phyloP scores from a whole-genome alignment of 2,113 vertebrate genomes.

The Sebastes fasciatus region DNA sequence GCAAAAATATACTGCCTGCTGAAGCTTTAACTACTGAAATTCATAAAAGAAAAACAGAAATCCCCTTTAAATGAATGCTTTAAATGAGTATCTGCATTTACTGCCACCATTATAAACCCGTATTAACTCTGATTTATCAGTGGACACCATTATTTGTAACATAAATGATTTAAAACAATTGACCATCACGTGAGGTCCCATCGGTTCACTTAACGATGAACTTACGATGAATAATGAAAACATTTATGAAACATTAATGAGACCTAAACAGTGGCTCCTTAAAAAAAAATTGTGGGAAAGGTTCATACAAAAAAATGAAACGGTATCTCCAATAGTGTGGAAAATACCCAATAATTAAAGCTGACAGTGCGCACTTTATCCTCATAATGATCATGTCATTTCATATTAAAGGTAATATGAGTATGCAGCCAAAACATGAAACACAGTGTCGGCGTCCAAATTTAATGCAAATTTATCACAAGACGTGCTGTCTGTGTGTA shows the following conservation, averaged over 20 bases:
- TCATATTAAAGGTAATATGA: slow-evolving; percentile 46
- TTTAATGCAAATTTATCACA: slow-evolving; percentile 12
- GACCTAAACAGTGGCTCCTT: neutral
- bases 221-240: slow-evolving; percentile 14
- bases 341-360: slow-evolving; percentile 42
- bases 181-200: neutral
- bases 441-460: slow-evolving; percentile 18
- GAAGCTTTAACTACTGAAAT: neutral
- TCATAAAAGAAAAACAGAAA: neutral
- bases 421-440: slow-evolving; percentile 28
- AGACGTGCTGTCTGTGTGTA: slow-evolving; percentile 1
- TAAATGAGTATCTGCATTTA: neutral
- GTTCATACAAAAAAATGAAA: slow-evolving; percentile 11
- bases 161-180: neutral
- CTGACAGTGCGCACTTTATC: slow-evolving; percentile 53
- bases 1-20: too few relatives aligned
- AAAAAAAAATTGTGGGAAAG: neutral
- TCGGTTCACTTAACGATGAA: neutral
- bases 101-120: neutral
- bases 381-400: slow-evolving; percentile 54
- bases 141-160: too few relatives aligned
- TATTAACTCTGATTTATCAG: neutral
- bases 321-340: neutral
- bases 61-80: neutral
- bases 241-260: slow-evolving; percentile 25